Evolutionary conservation across 2,113 vertebrate species (phyloP).

Genomic region (Cephalopterus ornatus): DNA sequence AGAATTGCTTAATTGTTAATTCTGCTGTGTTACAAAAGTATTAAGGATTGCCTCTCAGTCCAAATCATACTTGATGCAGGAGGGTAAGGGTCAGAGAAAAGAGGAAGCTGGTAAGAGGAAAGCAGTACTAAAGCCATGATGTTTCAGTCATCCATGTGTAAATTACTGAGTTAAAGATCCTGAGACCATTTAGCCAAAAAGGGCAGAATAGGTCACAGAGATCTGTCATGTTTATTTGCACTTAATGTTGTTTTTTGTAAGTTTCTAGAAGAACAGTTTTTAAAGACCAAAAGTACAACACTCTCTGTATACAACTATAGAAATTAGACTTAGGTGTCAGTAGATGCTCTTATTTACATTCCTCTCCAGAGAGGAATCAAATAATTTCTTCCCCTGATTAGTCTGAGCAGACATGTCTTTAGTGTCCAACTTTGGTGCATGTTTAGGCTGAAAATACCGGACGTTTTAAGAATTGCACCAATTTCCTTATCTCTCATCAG

Average conservation of each 20-base stretch:
- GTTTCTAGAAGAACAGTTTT: not conserved
- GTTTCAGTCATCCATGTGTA: not conserved
- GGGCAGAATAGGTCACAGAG: not conserved
- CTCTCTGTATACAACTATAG: not conserved
- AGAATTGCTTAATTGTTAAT: not conserved
- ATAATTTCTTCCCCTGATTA: not conserved
- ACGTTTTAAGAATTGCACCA: accelerated
- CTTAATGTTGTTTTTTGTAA: not conserved
- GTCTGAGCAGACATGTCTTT: not conserved
- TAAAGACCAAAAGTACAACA: not conserved
- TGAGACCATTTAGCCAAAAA: not conserved
- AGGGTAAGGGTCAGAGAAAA: not conserved
- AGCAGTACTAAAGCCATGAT: not conserved
- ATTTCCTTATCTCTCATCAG: not conserved
- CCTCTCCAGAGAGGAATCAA: not conserved
- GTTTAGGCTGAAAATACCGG: not conserved
- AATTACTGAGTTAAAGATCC: not conserved
- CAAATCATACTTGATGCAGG: not conserved
- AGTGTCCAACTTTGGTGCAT: not conserved
- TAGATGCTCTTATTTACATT: not conserved
- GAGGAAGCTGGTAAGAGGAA: not conserved
- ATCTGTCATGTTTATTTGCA: not conserved
- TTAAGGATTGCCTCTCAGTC: not conserved
- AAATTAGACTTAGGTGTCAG: not conserved
- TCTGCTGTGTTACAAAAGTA: not conserved